Base-by-base conservation (phyloP, 2,888 invertebrate species). In the Linnaemya tessellans region DNA sequence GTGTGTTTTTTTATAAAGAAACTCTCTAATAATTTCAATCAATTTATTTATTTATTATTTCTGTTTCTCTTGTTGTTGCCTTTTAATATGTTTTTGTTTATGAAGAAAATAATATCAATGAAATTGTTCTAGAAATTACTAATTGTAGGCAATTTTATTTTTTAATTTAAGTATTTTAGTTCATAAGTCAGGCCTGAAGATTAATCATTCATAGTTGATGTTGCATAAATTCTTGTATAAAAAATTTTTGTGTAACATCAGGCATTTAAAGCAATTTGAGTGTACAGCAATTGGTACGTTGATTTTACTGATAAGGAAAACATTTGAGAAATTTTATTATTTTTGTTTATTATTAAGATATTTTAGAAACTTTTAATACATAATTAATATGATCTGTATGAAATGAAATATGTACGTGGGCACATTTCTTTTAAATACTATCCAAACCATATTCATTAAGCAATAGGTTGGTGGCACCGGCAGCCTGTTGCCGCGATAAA, bases 391-490 rank as follows among this genome's bases (percentile, higher is more conserved):
- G 10, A 18, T n/a, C 5, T 49, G 49, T 9, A 49, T n/a, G n/a
- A 11, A 49, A 18, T 49, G 5, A 1, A 46, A 46, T 46, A n/a
- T n/a, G n/a, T n/a, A n/a, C n/a, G n/a, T n/a, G n/a, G n/a, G n/a
- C n/a, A n/a, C n/a, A n/a, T 51, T 51, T 30, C 3, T 0, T 73
- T 51, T 80, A 86, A 49, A 88, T 73, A 86, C 89, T 89, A 75
- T 89, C 90, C 86, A 90, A 88, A 83, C 89, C 90, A 80, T 90
- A 90, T 71, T 91, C 90, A 84, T 88, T 89, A 70, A 91, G 89
- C 54, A 91, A 83, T 0, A 88, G 79, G 70, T 86, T 89, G 70
- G 86, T 81, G 56, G 84, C 87, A 18, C 58, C 88, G 38, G 64
- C 71, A 65, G 88, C 62, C 75, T 85, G 84, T 71, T 87, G 84